Evolutionary conservation across 2,113 vertebrate genomes (phyloP), one percentile per base, ranked within the genome.

Genomic region (Dasypus novemcinctus): DNA sequence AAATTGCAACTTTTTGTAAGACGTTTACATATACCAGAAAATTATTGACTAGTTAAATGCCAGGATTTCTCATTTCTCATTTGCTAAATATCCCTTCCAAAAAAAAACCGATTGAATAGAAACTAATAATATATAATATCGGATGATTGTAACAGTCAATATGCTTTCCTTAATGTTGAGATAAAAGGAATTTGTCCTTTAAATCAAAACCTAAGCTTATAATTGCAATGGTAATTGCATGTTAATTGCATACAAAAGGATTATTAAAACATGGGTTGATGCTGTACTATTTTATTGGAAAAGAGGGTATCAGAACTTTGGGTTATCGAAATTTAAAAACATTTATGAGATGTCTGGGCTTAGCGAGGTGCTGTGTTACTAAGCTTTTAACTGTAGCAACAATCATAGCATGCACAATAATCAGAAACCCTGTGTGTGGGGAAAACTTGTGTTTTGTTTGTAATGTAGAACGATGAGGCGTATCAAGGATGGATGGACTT

Each of bases 201-300:
- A 54, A 81, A 80, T 75, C 2, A 74, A 85, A 87, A 83, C 68
- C 29, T 25, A 92, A 94, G 31, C 38, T 36, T 38, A 64, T 90
- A 68, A 94, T 80, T 61, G 18, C 57, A 92, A 49, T 52, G 10
- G 21, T 31, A 92, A 94, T 90, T 92, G 17, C 38, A 86, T 80
- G 57, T 84, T 95, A 93, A 92, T 80, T 75, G 79, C n/a, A 81
- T 74, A 33, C 23, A 90, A 52, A 86, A 13, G 82, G 49, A 79
- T 84, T 79, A 89, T 86, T 81, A 90, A 89, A 95, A 85, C 66
- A 89, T 75, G n/a, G n/a, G 75, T 80, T 85, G 7, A 68, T 89
- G n/a, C 76, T 80, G 7, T 38, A 31, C 61, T 92, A 41, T 52
- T 85, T 63, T 25, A 54, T 52, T 17, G 38, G 80, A 68, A 63